Evolutionary conservation across 2,888 invertebrate genomes (phyloP).

Genomic region (Trypoxylon attenuatum): DNA sequence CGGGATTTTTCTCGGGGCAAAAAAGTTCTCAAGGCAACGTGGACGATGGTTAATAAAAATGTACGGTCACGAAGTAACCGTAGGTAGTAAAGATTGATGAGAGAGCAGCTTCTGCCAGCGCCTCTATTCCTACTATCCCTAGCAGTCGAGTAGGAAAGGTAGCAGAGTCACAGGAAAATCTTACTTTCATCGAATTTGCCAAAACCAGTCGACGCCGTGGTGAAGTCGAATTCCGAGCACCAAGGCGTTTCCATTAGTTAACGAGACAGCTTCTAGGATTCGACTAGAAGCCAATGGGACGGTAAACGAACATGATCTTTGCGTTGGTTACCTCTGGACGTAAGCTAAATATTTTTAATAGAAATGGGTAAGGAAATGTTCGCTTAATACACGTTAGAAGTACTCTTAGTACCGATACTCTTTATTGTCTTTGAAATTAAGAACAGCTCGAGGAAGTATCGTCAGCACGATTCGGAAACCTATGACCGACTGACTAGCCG

Average conservation of each 20-base stretch:
- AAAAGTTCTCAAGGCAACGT: not conserved
- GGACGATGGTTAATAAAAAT: slow-evolving; percentile 44
- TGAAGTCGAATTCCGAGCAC: not conserved
- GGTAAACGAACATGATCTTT: slow-evolving; percentile 15
- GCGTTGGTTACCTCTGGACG: not conserved
- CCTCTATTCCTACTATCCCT: too few species aligned
- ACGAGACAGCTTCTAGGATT: slow-evolving; percentile 1
- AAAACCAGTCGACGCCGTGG: slow-evolving; percentile 14
- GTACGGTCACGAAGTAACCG: slow-evolving; percentile 35
- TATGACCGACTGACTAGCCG: too few species aligned
- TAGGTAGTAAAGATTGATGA: slow-evolving; percentile 35
- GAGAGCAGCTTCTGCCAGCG: too few species aligned
- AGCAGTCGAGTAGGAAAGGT: too few species aligned
- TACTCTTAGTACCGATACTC: too few species aligned
- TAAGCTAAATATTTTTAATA: too few species aligned
- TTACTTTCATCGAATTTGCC: slow-evolving; percentile 24
- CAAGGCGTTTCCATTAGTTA: slow-evolving; percentile 16
- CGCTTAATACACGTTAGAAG: too few species aligned
- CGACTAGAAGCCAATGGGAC: not conserved
- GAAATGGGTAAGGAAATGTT: too few species aligned
- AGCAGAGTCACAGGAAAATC: slow-evolving; percentile 5
- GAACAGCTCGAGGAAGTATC: too few species aligned
- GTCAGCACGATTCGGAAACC: too few species aligned
- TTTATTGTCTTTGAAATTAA: too few species aligned
- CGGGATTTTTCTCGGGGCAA: slow-evolving; percentile 24